Evolutionary conservation across 2,113 vertebrate genomes (phyloP), one percentile per base, ranked within the genome.

Genomic region (Brachyhypopomus occidentalis): DNA sequence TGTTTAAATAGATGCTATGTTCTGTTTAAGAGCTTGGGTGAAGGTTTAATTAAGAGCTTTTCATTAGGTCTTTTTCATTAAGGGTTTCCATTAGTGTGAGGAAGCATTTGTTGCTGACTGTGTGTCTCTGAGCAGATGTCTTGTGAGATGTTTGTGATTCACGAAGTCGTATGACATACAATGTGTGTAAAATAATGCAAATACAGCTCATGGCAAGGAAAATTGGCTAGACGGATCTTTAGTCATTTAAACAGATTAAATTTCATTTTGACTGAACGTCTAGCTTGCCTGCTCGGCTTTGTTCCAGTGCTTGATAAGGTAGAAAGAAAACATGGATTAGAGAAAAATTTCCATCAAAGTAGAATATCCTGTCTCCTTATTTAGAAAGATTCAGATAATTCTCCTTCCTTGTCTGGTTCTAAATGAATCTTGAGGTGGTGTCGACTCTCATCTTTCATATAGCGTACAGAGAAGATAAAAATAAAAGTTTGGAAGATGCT

Each of bases 161-260:
- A 30, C 41, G 3, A 36, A 20, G 16, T 34, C 23, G n/a, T 62
- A 36, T 79, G 45, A 79, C 67, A 34, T 30, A 38, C 45, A 52
- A 8, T 52, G 58, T 60, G 59, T 22, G 59, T 63, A 16, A 63
- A 27, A 63, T 27, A 27, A 63, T 63, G 23, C 60, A 63, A 52
- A 59, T 73, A 23, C 45, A 59, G 38, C 23, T 30, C 20, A 22
- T 22, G 16, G 17, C 62, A 34, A 22, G 19, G 52, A 48, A 71
- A 79, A 79, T 60, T 72, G 56, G n/a, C 23, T 22, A 72, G 58
- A 69, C 52, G 74, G 64, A 58, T 62, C 36, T 60, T 79, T 71
- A 80, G 48, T 77, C 6, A 63, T 84, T 80, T 36, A 48, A 70
- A 69, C 74, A 70, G 52, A 71, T 83, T 75, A 56, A 59, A 78